Conservation (phyloP, 1,140 invertebrate genomes). For the Temnothorax curvispinosus region DNA sequence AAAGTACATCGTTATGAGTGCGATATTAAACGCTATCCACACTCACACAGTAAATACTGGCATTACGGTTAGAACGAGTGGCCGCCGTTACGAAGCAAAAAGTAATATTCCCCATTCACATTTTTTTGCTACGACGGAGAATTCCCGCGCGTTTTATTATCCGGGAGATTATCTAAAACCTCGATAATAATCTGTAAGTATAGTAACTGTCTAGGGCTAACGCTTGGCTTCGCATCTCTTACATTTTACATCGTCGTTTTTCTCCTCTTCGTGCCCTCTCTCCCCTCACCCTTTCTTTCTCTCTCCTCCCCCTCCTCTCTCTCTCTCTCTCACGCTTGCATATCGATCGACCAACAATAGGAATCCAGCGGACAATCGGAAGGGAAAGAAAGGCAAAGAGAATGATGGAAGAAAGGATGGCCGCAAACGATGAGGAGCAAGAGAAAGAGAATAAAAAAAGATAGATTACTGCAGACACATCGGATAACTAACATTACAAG, state of each 20-base stretch:
- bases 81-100: neutral
- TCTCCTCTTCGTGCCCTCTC: neutral
- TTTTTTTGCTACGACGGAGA: neutral
- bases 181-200: conserved; percentile 54
- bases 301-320: neutral
- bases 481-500: neutral
- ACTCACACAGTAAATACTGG: conserved; percentile 4
- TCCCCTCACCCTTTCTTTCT: neutral
- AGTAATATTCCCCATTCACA: conserved; percentile 29
- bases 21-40: conserved; percentile 28
- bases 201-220: conserved; percentile 27
- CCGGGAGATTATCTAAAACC: conserved; percentile 47
- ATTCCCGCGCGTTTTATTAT: conserved; percentile 40
- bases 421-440: conserved; percentile 11
- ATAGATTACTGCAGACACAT: neutral
- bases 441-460: neutral
- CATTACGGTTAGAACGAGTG: conserved; percentile 1
- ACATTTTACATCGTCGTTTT: conserved; percentile 12
- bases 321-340: conserved; percentile 14
- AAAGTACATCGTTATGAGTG: neutral
- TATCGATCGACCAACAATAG: conserved; percentile 61
- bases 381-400: conserved; percentile 37
- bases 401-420: neutral
- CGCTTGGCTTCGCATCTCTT: conserved; percentile 31
- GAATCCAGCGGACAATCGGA: conserved; percentile 39